Percentiles rank a stretch among this genome's conserved stretches.
Evolutionary conservation across 53 echinoderm and acorn worm genomes (phyloP).

Genomic region (Paelopatides confundens): DNA sequence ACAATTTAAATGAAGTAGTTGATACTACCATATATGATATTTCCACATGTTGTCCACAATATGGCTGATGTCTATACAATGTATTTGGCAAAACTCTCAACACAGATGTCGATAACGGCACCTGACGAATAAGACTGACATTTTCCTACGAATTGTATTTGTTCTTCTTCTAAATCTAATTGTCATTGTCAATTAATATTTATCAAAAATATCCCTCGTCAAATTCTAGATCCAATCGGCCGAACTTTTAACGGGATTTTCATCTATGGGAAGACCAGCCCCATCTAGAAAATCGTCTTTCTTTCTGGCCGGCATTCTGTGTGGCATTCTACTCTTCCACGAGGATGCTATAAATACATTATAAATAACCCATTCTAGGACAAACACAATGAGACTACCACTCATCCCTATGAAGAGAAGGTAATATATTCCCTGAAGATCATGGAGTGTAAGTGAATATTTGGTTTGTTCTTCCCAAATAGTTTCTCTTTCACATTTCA

Average conservation of each 20-base stretch:
- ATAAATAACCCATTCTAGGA: constrained; percentile 59
- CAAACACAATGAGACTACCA: constrained; percentile 77
- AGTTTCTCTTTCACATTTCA: constrained; percentile 70
- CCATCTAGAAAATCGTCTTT: constrained; percentile 14
- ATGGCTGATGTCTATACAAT: too few relatives aligned
- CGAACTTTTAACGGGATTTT: background rate
- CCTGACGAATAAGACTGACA: too few relatives aligned
- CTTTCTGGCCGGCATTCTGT: background rate
- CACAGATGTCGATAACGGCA: too few relatives aligned
- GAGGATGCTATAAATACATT: constrained; percentile 29
- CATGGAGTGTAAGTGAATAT: constrained; percentile 82
- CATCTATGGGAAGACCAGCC: background rate
- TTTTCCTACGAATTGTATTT: too few relatives aligned
- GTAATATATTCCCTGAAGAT: constrained; percentile 88
- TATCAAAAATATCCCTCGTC: background rate
- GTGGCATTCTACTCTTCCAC: constrained; percentile 24
- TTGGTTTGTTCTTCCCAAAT: constrained; percentile 84
- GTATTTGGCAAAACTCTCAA: too few relatives aligned
- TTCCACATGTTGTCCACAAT: too few relatives aligned
- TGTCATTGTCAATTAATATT: background rate
- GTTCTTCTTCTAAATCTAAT: too few relatives aligned
- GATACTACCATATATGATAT: too few relatives aligned
- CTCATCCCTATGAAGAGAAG: constrained; percentile 84
- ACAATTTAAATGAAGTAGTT: too few relatives aligned
- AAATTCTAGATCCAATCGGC: constrained; percentile 26